Conservation (phyloP, 2,888 invertebrate species). For the Nysson spinosus region DNA sequence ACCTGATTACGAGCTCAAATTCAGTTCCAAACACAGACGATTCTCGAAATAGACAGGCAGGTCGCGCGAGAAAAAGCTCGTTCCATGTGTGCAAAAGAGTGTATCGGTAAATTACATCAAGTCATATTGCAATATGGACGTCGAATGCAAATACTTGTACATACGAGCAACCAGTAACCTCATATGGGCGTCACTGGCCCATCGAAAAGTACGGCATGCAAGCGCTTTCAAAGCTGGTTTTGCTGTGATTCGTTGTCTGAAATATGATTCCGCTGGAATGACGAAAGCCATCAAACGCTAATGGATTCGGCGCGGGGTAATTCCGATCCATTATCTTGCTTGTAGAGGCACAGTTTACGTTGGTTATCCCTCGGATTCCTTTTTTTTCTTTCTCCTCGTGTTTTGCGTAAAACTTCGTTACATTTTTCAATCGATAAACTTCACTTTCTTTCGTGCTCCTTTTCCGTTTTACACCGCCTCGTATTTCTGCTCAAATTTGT, state of each 20-base stretch:
- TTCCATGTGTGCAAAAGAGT: not conserved
- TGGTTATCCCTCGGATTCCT: not conserved
- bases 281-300: constrained; percentile 44
- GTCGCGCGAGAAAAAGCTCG: not conserved
- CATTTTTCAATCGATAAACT: too few relatives aligned
- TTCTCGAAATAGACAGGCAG: not conserved
- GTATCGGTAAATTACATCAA: not conserved
- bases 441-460: too few relatives aligned
- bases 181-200: not conserved
- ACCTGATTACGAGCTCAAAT: too few relatives aligned
- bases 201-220: constrained; percentile 9
- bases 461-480: too few relatives aligned
- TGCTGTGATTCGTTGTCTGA: constrained; percentile 20
- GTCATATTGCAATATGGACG: not conserved
- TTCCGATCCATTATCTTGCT: constrained; percentile 44
- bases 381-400: not conserved
- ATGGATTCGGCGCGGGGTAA: constrained; percentile 44
- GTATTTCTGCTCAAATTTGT: too few relatives aligned
- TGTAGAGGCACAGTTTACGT: constrained; percentile 11
- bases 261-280: constrained; percentile 37
- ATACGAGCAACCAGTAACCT: too few relatives aligned
- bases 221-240: constrained; percentile 21
- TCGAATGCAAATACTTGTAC: too few relatives aligned
- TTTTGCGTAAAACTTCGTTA: too few relatives aligned
- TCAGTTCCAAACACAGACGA: too few relatives aligned